A percentile compares a stretch with the other conserved stretches of the same genome.
phyloP scores from a whole-genome alignment of 2,113 vertebrate genomes.

The Ptyas mucosa region DNA sequence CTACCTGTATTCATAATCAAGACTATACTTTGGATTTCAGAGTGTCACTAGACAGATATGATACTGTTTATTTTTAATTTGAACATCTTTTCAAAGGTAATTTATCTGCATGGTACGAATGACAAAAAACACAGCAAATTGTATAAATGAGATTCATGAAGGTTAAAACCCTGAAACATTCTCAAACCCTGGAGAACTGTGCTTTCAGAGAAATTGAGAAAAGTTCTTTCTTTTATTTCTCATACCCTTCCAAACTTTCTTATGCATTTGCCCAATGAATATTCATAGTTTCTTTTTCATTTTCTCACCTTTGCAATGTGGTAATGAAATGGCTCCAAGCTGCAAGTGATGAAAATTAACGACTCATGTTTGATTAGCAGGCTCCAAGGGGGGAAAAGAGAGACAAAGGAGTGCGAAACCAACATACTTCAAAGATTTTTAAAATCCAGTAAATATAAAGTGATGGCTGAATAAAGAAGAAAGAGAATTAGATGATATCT shows the following conservation, averaged over 20 bases:
- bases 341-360: conserved; percentile 56
- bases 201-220: neutral
- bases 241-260: conserved; percentile 31
- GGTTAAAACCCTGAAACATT: conserved; percentile 47
- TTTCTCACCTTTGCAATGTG: conserved; percentile 57
- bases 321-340: conserved; percentile 55
- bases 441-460: neutral
- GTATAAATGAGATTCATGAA: conserved; percentile 47
- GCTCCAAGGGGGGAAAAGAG: conserved; percentile 5
- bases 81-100: conserved; percentile 44
- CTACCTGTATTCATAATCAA: conserved; percentile 21
- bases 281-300: conserved; percentile 32
- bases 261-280: conserved; percentile 35
- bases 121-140: conserved; percentile 48
- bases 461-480: conserved; percentile 5
- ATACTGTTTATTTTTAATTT: conserved; percentile 53
- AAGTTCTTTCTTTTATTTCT: conserved; percentile 23
- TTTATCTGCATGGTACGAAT: conserved; percentile 50
- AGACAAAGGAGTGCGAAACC: conserved; percentile 2
- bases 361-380: conserved; percentile 47
- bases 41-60: conserved; percentile 34
- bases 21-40: conserved; percentile 35
- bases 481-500: conserved; percentile 13
- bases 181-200: conserved; percentile 28
- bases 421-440: conserved; percentile 25